These are phyloP conservation scores for Agonum fuliginosum DNA, from an alignment of 2,888 invertebrate species.

Conservation along the genomic window DNA sequence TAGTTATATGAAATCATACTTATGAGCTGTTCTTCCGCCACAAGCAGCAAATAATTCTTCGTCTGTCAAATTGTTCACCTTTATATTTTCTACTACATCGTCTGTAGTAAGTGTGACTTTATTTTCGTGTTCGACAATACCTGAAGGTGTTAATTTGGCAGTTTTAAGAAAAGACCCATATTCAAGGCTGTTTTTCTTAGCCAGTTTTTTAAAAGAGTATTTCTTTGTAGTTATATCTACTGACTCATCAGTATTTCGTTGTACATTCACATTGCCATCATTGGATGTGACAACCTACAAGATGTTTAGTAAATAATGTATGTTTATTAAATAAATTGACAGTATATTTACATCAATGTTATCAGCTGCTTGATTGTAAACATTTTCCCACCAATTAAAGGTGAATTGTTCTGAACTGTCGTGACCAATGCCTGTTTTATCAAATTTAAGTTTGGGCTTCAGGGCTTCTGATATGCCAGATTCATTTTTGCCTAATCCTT, in stretches of 20 bases:
- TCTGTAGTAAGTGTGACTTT: slow-evolving; percentile 60
- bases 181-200: slow-evolving; percentile 67
- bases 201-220: slow-evolving; percentile 68
- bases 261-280: slow-evolving; percentile 65
- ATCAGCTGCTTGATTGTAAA: slow-evolving; percentile 84
- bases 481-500: slow-evolving; percentile 88
- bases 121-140: slow-evolving; percentile 68
- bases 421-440: slow-evolving; percentile 86
- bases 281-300: slow-evolving; percentile 64
- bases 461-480: slow-evolving; percentile 86
- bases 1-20: slow-evolving; percentile 74
- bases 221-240: slow-evolving; percentile 70
- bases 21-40: slow-evolving; percentile 89
- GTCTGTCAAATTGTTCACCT: slow-evolving; percentile 76
- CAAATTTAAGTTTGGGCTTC: slow-evolving; percentile 87
- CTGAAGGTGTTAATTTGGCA: slow-evolving; percentile 71
- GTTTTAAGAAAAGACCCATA: slow-evolving; percentile 74
- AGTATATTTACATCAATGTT: slow-evolving; percentile 77
- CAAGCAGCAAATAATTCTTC: slow-evolving; percentile 88
- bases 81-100: slow-evolving; percentile 60
- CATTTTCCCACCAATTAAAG: slow-evolving; percentile 89
- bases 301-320: not conserved
- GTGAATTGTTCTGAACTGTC: slow-evolving; percentile 84
- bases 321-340: slow-evolving; percentile 13
- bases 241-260: slow-evolving; percentile 65